A percentile compares a stretch with the other conserved stretches of the same genome.
These are phyloP conservation scores for Papilio polytes DNA, from an alignment of 1,140 invertebrate species.

Conservation along the genomic window DNA sequence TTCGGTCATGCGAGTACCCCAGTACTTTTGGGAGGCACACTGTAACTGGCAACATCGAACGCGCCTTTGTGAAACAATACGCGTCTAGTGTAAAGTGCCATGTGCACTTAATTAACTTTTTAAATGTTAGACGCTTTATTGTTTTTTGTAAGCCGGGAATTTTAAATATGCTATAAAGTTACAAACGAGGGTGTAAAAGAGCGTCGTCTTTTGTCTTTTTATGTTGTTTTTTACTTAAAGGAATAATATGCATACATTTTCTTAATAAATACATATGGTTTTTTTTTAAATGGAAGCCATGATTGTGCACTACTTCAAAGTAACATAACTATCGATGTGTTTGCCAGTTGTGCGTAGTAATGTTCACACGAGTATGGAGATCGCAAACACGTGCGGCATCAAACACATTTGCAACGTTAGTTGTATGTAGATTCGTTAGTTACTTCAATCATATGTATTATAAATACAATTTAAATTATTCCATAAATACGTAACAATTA, in stretches of 20 bases:
- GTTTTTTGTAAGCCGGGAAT: background rate
- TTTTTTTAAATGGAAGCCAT: background rate
- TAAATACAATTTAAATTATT: too few relatives aligned
- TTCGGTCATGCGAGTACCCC: slow-evolving; percentile 66
- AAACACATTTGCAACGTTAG: background rate
- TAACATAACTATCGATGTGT: background rate
- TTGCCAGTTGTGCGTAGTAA: background rate
- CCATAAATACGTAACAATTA: too few relatives aligned
- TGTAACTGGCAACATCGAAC: slow-evolving; percentile 56
- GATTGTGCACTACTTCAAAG: background rate
- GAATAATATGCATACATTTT: background rate
- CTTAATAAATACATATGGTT: background rate
- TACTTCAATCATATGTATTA: too few relatives aligned
- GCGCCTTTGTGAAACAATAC: slow-evolving; percentile 62
- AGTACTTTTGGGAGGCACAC: slow-evolving; percentile 66
- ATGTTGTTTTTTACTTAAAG: background rate
- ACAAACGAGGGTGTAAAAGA: background rate
- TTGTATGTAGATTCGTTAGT: background rate
- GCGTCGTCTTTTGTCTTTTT: background rate
- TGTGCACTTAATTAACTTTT: slow-evolving; percentile 30
- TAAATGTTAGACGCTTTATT: slow-evolving; percentile 17
- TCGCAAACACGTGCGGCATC: slow-evolving; percentile 4
- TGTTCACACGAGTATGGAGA: background rate
- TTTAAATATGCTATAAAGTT: background rate
- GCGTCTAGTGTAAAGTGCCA: slow-evolving; percentile 39